A percentile compares a stretch with the other conserved stretches of the same genome.
Conservation (phyloP, 2,797 vertebrate genomes). For the Serranus cabrilla region DNA sequence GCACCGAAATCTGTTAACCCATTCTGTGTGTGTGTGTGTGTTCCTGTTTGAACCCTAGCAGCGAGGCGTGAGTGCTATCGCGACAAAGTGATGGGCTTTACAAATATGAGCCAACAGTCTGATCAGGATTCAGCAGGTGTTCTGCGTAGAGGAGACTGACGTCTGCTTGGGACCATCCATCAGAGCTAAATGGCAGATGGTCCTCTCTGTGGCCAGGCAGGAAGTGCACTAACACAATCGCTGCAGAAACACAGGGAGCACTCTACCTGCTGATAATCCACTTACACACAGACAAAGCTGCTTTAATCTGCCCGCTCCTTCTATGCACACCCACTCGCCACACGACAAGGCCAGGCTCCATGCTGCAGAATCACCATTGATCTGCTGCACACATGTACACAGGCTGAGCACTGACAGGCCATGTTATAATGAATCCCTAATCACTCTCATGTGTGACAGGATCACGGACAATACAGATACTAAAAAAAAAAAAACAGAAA, state of each 20-base stretch:
- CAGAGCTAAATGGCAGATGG: constrained; percentile 88
- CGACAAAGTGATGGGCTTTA: constrained; percentile 63
- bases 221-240: constrained; percentile 84
- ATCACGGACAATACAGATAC: constrained; percentile 22
- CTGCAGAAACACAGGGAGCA: constrained; percentile 80
- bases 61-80: constrained; percentile 41
- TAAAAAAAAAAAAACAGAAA: constrained; percentile 14
- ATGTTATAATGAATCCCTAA: constrained; percentile 63
- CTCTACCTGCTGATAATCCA: constrained; percentile 89
- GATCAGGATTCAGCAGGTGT: constrained; percentile 83
- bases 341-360: constrained; percentile 74
- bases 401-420: constrained; percentile 52
- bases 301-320: constrained; percentile 82
- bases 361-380: constrained; percentile 72
- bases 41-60: constrained; percentile 52
- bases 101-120: constrained; percentile 72
- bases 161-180: constrained; percentile 81
- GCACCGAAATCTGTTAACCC: constrained; percentile 51
- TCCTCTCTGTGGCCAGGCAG: constrained; percentile 79
- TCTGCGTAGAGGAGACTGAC: constrained; percentile 69
- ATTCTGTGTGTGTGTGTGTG: constrained; percentile 11
- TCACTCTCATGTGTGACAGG: constrained; percentile 43
- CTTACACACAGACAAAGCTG: constrained; percentile 84
- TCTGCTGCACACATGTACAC: constrained; percentile 66
- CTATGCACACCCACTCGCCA: constrained; percentile 50